Evolutionary conservation across 2,888 invertebrate genomes (phyloP), one percentile per base, ranked within the genome.

Genomic region (Ptychoptera albimana): DNA sequence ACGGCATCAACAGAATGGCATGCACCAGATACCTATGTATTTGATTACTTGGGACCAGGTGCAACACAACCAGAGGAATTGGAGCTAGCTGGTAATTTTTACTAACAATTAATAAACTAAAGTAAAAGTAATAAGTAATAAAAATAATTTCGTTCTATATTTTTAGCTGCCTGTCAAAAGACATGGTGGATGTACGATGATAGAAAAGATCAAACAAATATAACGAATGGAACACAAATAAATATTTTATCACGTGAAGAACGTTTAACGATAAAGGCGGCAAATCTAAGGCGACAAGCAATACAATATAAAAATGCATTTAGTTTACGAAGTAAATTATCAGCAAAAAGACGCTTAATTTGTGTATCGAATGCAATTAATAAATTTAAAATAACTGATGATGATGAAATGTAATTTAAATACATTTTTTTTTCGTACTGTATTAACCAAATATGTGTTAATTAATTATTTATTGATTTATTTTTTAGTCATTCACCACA

Each of bases 11-110:
- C 42, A 34, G 54, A 58, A 38, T 72, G 72, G 72, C 70, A 70
- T 44, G 70, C 72, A 2, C 72, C 72, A 0, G 70, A 68, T 7
- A 64, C 69, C 14, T 64, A 63, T 11, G 55, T 70, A 45, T 69
- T 69, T 48, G 61, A 66, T 39, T 70, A 68, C 48, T 68, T 48
- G 31, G 49, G 50, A 39, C 52, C 51, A 43, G 48, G 50, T 37
- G 50, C 51, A 37, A 48, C 48, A 38, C 45, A 37, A 14, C 10
- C 31, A 1, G 37, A 45, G 45, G 47, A 47, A 47, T 35, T 55
- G 52, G 39, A 53, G 8, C n/a, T 57, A 41, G 55, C 60, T 12
- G 41, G 32, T 32, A n/a, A 32, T 11, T 32, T 32, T 32, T 7
- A 7, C 9, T 32, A 7, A 32, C 23, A 23, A 23, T 23, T 23